A percentile compares a stretch with the other conserved stretches of the same genome.
phyloP scores from a whole-genome alignment of 2,797 vertebrate genomes.

The Nothura maculosa region DNA sequence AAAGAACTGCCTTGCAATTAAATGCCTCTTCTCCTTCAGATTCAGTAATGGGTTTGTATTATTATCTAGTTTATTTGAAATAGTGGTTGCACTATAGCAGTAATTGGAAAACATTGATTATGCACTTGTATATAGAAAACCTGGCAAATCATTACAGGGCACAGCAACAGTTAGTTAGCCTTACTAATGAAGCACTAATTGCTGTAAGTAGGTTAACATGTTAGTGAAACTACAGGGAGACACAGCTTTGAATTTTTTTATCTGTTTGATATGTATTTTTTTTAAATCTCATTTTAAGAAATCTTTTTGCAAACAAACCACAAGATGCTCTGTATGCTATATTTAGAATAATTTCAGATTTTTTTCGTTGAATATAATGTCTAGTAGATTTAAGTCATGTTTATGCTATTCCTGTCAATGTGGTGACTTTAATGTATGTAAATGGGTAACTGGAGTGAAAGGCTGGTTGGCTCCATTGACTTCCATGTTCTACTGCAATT shows the following conservation, averaged over 20 bases:
- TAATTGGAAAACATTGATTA: constrained; percentile 99
- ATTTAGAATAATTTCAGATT: constrained; percentile 37
- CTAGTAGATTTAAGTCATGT: constrained; percentile 43
- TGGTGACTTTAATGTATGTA: constrained; percentile 54
- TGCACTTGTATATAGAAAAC: constrained; percentile 99
- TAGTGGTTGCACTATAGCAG: constrained; percentile 98
- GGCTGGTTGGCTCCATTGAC: background rate
- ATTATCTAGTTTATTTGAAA: constrained; percentile 99
- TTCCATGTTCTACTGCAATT: constrained; percentile 52
- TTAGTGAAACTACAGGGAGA: constrained; percentile 97
- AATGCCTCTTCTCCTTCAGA: constrained; percentile 98
- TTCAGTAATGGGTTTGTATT: constrained; percentile 99
- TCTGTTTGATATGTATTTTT: constrained; percentile 67
- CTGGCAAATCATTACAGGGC: constrained; percentile 99
- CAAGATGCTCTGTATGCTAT: constrained; percentile 37
- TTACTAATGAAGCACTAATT: constrained; percentile 99
- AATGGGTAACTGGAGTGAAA: constrained; percentile 48
- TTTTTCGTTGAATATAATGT: constrained; percentile 25
- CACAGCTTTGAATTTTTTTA: constrained; percentile 86
- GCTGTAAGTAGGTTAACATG: constrained; percentile 99
- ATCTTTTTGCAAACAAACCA: constrained; percentile 52
- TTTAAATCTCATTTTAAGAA: constrained; percentile 45
- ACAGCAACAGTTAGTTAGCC: constrained; percentile 99
- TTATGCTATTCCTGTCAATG: constrained; percentile 41
- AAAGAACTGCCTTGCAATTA: constrained; percentile 99